Evolutionary conservation across 2,888 invertebrate species (phyloP).

Genomic region (Blera fallax): DNA sequence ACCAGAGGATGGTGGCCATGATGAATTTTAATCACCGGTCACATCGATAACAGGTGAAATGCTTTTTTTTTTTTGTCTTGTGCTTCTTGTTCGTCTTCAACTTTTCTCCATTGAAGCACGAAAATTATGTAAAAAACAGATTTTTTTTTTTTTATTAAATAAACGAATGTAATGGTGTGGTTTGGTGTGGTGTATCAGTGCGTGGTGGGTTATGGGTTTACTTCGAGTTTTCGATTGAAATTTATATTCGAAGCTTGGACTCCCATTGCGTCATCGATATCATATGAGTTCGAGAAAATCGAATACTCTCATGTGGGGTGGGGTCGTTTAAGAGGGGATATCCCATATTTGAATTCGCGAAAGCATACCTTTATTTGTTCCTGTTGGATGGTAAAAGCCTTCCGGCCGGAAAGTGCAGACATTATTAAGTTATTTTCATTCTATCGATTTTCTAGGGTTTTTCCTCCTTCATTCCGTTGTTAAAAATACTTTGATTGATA

Average conservation of each 20-base stretch:
- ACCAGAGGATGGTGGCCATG: conserved; percentile 44
- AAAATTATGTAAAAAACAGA: conserved; percentile 55
- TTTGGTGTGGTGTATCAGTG: conserved; percentile 33
- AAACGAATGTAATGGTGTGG: background rate
- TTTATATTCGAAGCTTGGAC: conserved; percentile 21
- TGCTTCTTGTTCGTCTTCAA: background rate
- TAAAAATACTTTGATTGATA: conserved; percentile 35
- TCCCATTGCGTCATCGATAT: conserved; percentile 22
- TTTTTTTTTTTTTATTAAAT: background rate
- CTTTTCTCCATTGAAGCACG: conserved; percentile 52
- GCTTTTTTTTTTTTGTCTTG: background rate
- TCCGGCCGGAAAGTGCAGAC: conserved; percentile 37
- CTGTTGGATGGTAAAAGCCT: conserved; percentile 22
- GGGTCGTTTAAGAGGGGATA: too few species aligned
- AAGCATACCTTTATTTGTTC: conserved; percentile 9
- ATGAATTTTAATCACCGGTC: conserved; percentile 64
- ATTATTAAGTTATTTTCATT: background rate
- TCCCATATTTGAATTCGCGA: background rate
- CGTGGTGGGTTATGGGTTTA: conserved; percentile 31
- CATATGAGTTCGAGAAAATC: background rate
- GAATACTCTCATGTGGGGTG: too few species aligned
- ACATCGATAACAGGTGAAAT: conserved; percentile 62
- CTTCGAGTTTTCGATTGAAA: background rate
- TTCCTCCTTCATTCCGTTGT: too few species aligned
- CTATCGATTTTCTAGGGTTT: background rate